A percentile compares a stretch with the other conserved stretches of the same genome.
phyloP scores from a whole-genome alignment of 2,797 vertebrate genomes.

The Enteromius mattozi region DNA sequence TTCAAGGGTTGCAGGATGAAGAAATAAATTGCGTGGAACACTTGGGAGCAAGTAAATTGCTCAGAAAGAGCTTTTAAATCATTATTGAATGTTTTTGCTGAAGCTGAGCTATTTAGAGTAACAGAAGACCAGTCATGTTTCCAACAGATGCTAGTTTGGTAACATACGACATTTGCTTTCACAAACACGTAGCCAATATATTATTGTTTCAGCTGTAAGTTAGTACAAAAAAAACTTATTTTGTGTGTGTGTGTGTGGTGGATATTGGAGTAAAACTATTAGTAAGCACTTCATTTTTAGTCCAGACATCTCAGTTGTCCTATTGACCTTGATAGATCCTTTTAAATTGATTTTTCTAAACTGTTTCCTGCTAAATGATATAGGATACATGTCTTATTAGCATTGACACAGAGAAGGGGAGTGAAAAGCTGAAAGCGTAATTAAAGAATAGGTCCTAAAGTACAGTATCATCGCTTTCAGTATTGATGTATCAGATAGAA shows the following conservation, averaged over 20 bases:
- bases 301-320: slow-evolving; percentile 11
- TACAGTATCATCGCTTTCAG: background rate
- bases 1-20: slow-evolving; percentile 4
- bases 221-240: background rate
- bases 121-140: slow-evolving; percentile 9
- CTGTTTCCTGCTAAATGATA: slow-evolving; percentile 3
- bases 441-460: background rate
- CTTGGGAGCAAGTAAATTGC: slow-evolving; percentile 5
- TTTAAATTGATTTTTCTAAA: background rate
- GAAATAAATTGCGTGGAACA: background rate
- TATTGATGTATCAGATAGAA: background rate
- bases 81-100: slow-evolving; percentile 10
- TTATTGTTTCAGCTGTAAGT: background rate
- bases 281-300: slow-evolving; percentile 34
- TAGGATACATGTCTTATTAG: background rate
- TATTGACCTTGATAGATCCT: slow-evolving; percentile 20
- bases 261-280: background rate
- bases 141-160: slow-evolving; percentile 8
- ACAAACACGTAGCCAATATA: background rate
- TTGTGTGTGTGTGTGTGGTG: background rate
- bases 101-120: slow-evolving; percentile 3
- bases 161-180: background rate
- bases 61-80: slow-evolving; percentile 20
- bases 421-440: background rate
- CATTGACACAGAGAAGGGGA: background rate